A percentile compares a stretch with the other conserved stretches of the same genome.
phyloP scores from a whole-genome alignment of 53 echinoderm and acorn worm genomes.

The Patiria pectinifera region DNA sequence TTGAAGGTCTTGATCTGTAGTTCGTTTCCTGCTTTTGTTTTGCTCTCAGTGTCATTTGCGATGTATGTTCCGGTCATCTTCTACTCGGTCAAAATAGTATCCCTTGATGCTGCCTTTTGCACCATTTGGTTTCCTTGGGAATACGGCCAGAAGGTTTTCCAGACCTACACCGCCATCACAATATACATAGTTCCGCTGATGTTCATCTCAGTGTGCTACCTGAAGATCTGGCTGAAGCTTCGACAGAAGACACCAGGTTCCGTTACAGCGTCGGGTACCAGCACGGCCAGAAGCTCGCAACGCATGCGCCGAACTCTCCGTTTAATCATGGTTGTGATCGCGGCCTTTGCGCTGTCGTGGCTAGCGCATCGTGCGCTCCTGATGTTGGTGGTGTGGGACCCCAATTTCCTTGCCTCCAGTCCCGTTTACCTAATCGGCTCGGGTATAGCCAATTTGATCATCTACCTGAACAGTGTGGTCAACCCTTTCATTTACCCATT shows the following conservation, averaged over 20 bases:
- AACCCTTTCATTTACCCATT: slow-evolving; percentile 40
- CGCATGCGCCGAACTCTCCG: background rate
- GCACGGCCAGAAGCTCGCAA: background rate
- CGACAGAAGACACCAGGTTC: background rate
- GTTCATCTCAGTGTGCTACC: slow-evolving; percentile 17
- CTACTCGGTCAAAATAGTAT: background rate
- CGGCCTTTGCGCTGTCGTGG: slow-evolving; percentile 15
- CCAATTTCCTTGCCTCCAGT: background rate
- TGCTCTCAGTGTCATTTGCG: background rate
- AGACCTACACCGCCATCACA: background rate
- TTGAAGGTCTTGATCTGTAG: background rate
- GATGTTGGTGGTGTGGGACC: slow-evolving; percentile 11
- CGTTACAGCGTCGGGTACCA: no score
- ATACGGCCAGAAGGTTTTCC: background rate
- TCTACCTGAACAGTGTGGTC: slow-evolving; percentile 6
- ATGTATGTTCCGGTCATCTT: slow-evolving; percentile 11
- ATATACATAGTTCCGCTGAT: background rate
- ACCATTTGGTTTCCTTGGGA: slow-evolving; percentile 15
- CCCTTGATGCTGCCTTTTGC: background rate
- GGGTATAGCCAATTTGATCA: background rate
- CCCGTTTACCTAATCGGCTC: background rate
- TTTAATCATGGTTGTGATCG: background rate
- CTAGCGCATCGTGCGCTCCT: background rate
- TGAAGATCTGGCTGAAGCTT: slow-evolving; percentile 21
- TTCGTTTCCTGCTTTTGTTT: background rate